Conservation (phyloP, 2,888 invertebrate species). For the Amblyteles armatorius region DNA sequence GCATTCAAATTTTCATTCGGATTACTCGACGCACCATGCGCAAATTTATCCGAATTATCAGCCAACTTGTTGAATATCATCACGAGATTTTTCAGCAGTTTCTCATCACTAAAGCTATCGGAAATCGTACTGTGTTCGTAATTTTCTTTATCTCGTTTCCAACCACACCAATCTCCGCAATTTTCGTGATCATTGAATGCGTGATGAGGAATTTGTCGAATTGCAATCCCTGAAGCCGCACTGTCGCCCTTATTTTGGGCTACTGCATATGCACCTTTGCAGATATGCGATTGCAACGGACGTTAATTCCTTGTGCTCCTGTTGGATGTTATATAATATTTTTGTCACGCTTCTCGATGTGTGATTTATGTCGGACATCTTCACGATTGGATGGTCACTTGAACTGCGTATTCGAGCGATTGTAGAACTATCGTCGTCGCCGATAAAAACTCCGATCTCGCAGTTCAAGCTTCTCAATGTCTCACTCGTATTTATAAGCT, state of each 20-base stretch:
- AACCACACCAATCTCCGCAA: conserved; percentile 65
- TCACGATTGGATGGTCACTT: conserved; percentile 37
- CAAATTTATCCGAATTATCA: conserved; percentile 51
- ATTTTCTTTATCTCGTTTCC: conserved; percentile 49
- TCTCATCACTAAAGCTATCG: conserved; percentile 36
- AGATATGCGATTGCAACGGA: conserved; percentile 46
- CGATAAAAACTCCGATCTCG: conserved; percentile 48
- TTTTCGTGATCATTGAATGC: conserved; percentile 53
- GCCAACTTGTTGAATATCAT: conserved; percentile 43
- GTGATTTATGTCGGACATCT: conserved; percentile 53
- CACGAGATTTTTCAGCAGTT: conserved; percentile 31
- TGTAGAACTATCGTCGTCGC: conserved; percentile 57
- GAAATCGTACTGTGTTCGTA: conserved; percentile 50
- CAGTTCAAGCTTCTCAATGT: conserved; percentile 8
- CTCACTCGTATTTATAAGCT: conserved; percentile 24
- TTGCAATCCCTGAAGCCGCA: conserved; percentile 8
- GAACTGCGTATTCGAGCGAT: conserved; percentile 29
- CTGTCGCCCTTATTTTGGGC: conserved; percentile 55
- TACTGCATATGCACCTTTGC: conserved; percentile 48
- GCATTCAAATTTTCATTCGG: conserved; percentile 46
- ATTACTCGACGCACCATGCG: conserved; percentile 48
- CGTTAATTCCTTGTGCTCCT: conserved; percentile 44
- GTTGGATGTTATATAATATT: conserved; percentile 21
- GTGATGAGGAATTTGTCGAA: conserved; percentile 53
- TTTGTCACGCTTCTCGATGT: conserved; percentile 37